Base-by-base conservation (phyloP, 2,888 invertebrate genomes). In the Melikaiella ostensackeni region DNA sequence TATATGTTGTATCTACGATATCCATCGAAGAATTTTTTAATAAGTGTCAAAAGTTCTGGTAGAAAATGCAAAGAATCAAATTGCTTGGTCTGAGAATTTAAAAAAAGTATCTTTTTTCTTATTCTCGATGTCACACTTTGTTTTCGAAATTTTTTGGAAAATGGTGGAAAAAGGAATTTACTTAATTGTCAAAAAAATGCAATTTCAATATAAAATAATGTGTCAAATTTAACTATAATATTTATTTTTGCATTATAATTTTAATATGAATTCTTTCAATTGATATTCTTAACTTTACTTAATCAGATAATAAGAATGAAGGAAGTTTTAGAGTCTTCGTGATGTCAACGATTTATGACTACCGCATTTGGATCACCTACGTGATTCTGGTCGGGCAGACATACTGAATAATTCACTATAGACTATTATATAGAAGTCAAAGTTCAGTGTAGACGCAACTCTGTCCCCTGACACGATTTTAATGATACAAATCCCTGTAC, bases 331-430 rank as follows among this genome's bases (percentile, higher is more conserved):
- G 8, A 46, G 50, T 21, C 2, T 59, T 59, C 16, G 11, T 59
- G 59, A 16, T 27, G 27, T 11, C 59, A 59, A 27, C 21, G 5
- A 24, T 59, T 59, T 27, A 1, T 13, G 24, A 27, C 59, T 59
- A 27, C 16, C 27, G 59, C 11, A 55, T 55, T 55, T 38, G 2
- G 21, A 55, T 55, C 21, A n/a, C 55, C 55, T 59, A 42, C 55
- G 55, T 21, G 21, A 55, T 21, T 55, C 55, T 55, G 55, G 2
- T 21, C 9, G 7, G n/a, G 8, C 21, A 55, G 55, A 16, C 59
- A 3, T 59, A 27, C 59, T 70, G 70, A 50, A 70, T 70, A 50
- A 70, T 70, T 70, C 70, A 70, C 30, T 57, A 8, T 50, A 35
- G 13, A 42, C 13, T 4, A 38, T 38, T 13, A 38, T 38, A 38